A percentile compares a stretch with the other conserved stretches of the same genome.
Conservation (phyloP, 2,888 invertebrate genomes). For the Neuroscelio doddi region DNA sequence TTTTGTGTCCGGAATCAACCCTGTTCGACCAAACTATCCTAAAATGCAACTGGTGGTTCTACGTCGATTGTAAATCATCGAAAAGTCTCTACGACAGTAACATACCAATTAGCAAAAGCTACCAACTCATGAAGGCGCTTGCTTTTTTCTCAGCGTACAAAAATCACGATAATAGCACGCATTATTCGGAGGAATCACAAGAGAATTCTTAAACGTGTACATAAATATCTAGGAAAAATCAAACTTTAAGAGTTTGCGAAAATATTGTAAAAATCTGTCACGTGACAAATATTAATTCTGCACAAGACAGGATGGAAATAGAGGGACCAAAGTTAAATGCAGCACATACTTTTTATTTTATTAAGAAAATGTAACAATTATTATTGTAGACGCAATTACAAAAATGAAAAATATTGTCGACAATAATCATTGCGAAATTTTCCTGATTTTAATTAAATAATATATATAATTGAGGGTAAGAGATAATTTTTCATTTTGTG, state of each 20-base stretch:
- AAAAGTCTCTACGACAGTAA: slow-evolving; percentile 89
- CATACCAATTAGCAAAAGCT: slow-evolving; percentile 92
- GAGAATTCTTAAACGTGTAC: slow-evolving; percentile 11
- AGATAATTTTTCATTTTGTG: neutral
- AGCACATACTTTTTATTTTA: neutral
- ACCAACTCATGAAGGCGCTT: slow-evolving; percentile 91
- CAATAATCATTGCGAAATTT: neutral
- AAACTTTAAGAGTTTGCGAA: too few species aligned
- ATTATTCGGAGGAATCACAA: slow-evolving; percentile 40
- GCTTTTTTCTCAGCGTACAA: slow-evolving; percentile 91
- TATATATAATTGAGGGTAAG: neutral
- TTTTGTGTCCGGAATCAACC: slow-evolving; percentile 92
- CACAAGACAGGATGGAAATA: neutral
- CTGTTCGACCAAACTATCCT: slow-evolving; percentile 92
- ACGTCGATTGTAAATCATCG: slow-evolving; percentile 90
- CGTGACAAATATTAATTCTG: neutral
- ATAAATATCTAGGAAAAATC: slow-evolving; percentile 4
- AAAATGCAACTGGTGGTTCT: slow-evolving; percentile 96
- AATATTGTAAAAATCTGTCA: too few species aligned
- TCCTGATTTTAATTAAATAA: neutral
- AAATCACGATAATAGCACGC: slow-evolving; percentile 74
- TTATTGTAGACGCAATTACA: too few species aligned
- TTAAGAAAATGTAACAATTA: too few species aligned
- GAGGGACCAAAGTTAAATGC: neutral
- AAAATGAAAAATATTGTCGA: too few species aligned